Base-by-base conservation (phyloP, 2,888 invertebrate genomes). In the Macropis europaea region DNA sequence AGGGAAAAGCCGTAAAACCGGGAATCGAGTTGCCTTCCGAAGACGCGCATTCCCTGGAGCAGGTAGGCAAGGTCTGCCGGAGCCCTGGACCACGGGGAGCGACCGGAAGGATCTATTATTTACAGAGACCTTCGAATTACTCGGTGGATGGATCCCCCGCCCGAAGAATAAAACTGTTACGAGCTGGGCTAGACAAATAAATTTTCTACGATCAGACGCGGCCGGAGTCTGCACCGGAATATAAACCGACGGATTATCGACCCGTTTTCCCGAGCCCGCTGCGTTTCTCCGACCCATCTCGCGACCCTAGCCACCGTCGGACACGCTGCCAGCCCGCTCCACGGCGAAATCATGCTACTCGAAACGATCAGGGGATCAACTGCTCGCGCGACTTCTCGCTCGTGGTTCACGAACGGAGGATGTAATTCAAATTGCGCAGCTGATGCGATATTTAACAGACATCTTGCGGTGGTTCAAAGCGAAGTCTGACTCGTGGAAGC, bases 231-330 rank as follows among this genome's bases (percentile, higher is more conserved):
- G 66, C 62, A 22, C 32, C 30, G 66, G 62, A 56, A 74, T 73
- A 68, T 60, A 77, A 77, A 77, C 77, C 71, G 57, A 66, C 64
- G 77, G 68, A 76, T 71, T 77, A 77, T 77, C 73, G 77, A 77
- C 66, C 77, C 64, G 56, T 52, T 72, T 68, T 45, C 43, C 64
- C 59, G 53, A 53, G 38, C 71, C 59, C 6, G 0, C 28, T 24
- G 2, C 40, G 19, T 17, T 19, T 36, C 7, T 19, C 4, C 57
- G 4, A 36, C 32, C 50, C n/a, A 34, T 9, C 50, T 24, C 30
- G 22, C 30, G 3, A 56, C 47, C 48, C 52, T 32, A 5, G n/a
- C 7, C 36, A 43, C 43, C 28, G 38, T 34, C 42, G 32, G 42
- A 52, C 11, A 15, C 56, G 57, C 24, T 60, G 50, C 28, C 36